These are phyloP conservation scores for Erpornis zantholeuca DNA, from an alignment of 2,113 vertebrate genomes.

Conservation along the genomic window DNA sequence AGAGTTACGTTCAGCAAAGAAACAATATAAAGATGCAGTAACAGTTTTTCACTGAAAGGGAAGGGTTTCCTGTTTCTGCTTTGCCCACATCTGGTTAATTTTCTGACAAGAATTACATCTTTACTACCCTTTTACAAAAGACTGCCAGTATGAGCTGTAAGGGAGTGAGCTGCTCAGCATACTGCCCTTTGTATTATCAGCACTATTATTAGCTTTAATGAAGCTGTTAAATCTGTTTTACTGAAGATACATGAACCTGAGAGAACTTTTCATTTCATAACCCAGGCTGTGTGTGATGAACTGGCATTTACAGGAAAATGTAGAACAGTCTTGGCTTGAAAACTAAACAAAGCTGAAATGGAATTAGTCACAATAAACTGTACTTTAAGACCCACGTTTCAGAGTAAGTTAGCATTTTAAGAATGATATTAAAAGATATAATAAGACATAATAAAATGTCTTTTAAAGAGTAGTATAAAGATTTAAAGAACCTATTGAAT, in stretches of 20 bases:
- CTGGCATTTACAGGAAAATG: not conserved
- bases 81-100: conserved; percentile 3
- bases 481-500: not conserved
- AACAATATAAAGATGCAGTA: not conserved
- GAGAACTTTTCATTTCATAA: not conserved
- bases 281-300: not conserved
- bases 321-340: not conserved
- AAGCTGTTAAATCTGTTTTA: not conserved
- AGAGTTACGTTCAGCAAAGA: not conserved
- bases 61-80: conserved; percentile 14
- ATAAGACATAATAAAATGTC: not conserved
- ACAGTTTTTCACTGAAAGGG: not conserved
- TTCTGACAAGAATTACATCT: conserved; percentile 1
- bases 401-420: not conserved
- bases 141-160: not conserved
- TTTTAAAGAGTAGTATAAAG: not conserved
- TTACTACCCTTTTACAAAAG: not conserved
- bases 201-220: not conserved
- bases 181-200: not conserved
- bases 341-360: not conserved
- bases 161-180: not conserved
- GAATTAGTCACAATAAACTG: not conserved
- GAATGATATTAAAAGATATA: not conserved
- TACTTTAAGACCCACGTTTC: not conserved
- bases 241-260: not conserved